Conservation (phyloP, 2,888 invertebrate genomes). For the Lottia gigantea region DNA sequence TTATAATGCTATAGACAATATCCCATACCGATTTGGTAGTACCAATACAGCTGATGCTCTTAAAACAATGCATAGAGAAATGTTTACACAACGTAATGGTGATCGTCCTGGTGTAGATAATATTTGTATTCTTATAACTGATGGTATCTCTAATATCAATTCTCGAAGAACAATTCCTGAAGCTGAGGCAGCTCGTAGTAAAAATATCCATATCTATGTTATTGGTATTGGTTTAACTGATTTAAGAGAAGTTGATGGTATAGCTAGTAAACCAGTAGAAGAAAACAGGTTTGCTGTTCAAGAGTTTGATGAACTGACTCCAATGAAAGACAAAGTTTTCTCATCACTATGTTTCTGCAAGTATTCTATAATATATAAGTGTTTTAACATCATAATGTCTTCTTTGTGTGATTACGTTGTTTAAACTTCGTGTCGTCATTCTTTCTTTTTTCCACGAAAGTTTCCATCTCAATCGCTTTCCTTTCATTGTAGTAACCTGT, state of each 20-base stretch:
- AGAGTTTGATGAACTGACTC: conserved; percentile 38
- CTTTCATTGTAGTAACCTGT: not conserved
- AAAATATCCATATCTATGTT: conserved; percentile 43
- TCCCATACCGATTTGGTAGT: conserved; percentile 43
- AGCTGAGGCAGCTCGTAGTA: conserved; percentile 39
- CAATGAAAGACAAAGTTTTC: conserved; percentile 30
- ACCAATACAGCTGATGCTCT: conserved; percentile 53
- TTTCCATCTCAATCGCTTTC: no score
- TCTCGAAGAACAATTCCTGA: conserved; percentile 51
- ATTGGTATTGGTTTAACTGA: conserved; percentile 48
- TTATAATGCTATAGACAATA: conserved; percentile 46
- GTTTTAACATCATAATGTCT: not conserved
- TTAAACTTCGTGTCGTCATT: not conserved
- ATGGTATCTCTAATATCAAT: conserved; percentile 62
- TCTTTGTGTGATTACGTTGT: not conserved
- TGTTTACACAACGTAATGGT: conserved; percentile 39
- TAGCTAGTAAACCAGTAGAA: conserved; percentile 45
- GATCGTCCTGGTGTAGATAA: conserved; percentile 55
- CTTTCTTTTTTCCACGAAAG: no score
- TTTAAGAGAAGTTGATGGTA: conserved; percentile 47
- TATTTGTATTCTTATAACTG: conserved; percentile 53
- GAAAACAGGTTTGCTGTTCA: conserved; percentile 46
- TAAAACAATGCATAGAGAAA: conserved; percentile 36
- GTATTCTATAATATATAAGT: conserved; percentile 13
- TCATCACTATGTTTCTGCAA: conserved; percentile 32